These are phyloP conservation scores for Bubo scandiacus DNA, from an alignment of 2,113 vertebrate genomes.

Conservation along the genomic window DNA sequence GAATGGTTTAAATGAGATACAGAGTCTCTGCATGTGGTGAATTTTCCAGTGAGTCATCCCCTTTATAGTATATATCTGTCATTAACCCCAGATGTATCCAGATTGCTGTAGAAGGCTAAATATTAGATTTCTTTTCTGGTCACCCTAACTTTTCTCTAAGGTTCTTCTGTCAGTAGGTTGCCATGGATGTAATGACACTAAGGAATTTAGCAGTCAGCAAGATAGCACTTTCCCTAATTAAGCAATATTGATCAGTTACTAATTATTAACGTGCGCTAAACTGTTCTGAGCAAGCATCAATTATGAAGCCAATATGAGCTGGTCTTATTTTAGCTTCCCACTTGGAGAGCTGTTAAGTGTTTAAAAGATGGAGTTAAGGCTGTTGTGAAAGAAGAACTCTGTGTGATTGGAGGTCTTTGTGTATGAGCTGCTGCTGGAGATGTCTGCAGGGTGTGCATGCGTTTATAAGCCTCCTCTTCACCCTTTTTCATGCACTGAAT, in stretches of 20 bases:
- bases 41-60: background rate
- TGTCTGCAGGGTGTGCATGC: background rate
- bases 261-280: background rate
- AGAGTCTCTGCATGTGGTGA: background rate
- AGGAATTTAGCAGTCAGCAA: background rate
- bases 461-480: background rate
- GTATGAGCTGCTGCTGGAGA: background rate
- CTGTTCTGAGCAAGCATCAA: background rate
- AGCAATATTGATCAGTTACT: background rate
- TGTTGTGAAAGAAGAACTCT: background rate
- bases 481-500: conserved; percentile 4
- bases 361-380: background rate
- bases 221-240: background rate
- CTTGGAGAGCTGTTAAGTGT: background rate
- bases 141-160: background rate
- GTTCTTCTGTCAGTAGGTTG: background rate
- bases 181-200: background rate
- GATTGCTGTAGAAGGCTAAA: background rate
- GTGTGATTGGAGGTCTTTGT: background rate
- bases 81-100: background rate
- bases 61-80: background rate
- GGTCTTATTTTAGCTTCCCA: background rate
- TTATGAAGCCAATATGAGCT: background rate
- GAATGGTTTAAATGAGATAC: conserved; percentile 1
- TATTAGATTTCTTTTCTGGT: background rate